A percentile compares a stretch with the other conserved stretches of the same genome.
Conservation (phyloP, 2,113 vertebrate genomes). For the Sphyrna mokarran region DNA sequence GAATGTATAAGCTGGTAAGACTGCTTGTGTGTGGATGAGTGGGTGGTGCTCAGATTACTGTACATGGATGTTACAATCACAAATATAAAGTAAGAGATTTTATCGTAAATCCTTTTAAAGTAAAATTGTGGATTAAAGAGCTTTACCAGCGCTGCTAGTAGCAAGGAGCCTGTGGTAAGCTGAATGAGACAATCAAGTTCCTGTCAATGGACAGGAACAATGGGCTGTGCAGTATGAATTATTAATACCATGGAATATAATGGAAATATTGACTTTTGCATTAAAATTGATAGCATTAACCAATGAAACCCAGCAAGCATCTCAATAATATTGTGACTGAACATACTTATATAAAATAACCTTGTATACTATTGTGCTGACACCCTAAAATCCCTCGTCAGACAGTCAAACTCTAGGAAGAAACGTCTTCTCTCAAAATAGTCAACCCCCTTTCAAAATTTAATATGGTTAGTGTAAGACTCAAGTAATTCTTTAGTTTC, state of each 20-base stretch:
- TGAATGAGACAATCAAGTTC: not conserved
- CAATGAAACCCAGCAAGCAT: not conserved
- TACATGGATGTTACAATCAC: not conserved
- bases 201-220: not conserved
- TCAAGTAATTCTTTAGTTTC: not conserved
- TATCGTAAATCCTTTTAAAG: not conserved
- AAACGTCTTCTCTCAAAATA: not conserved
- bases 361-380: not conserved
- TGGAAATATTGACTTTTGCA: constrained; percentile 22
- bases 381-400: not conserved
- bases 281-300: not conserved
- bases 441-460: not conserved
- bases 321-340: not conserved
- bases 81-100: not conserved
- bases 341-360: not conserved
- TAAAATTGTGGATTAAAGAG: not conserved
- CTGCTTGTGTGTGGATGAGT: not conserved
- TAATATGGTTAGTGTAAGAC: not conserved
- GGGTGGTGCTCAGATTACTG: not conserved
- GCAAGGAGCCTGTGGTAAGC: not conserved
- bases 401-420: not conserved
- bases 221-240: not conserved
- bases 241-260: constrained; percentile 31
- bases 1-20: not conserved
- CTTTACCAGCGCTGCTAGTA: not conserved